phyloP scores from a whole-genome alignment of 2,797 vertebrate genomes.

The Pteronotus mesoamericanus region DNA sequence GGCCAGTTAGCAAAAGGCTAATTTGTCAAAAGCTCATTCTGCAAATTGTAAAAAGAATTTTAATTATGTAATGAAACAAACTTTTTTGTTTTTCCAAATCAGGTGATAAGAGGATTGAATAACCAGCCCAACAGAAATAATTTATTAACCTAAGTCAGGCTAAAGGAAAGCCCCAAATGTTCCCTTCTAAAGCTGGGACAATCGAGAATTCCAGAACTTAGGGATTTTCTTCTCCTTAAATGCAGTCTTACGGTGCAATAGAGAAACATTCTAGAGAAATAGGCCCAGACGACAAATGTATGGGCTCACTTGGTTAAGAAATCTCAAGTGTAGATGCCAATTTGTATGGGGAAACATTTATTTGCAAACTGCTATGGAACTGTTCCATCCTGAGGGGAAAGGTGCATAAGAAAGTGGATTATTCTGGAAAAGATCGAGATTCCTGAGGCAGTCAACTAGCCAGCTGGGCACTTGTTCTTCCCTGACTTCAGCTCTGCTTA shows the following conservation, averaged over 20 bases:
- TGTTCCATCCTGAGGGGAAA: not conserved
- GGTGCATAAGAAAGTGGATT: not conserved
- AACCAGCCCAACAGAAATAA: not conserved
- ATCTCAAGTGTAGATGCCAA: not conserved
- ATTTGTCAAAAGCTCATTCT: not conserved
- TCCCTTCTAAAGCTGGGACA: not conserved
- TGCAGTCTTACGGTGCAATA: not conserved
- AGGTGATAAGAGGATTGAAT: not conserved
- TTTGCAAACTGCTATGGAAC: not conserved
- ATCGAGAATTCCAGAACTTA: not conserved
- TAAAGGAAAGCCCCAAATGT: not conserved
- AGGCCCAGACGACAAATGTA: not conserved
- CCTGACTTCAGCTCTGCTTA: not conserved
- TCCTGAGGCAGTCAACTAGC: not conserved
- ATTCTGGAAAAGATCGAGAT: not conserved
- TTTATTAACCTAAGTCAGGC: not conserved
- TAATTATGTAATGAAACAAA: not conserved
- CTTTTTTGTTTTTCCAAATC: not conserved
- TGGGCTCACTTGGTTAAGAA: not conserved
- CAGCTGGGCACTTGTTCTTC: not conserved
- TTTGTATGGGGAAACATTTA: not conserved
- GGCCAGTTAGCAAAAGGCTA: not conserved
- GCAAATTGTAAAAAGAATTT: constrained; percentile 33
- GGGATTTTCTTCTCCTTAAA: not conserved
- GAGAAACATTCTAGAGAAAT: not conserved